A percentile compares a stretch with the other conserved stretches of the same genome.
Evolutionary conservation across 2,888 invertebrate genomes (phyloP).

Genomic region (Neoaliturus tenellus): DNA sequence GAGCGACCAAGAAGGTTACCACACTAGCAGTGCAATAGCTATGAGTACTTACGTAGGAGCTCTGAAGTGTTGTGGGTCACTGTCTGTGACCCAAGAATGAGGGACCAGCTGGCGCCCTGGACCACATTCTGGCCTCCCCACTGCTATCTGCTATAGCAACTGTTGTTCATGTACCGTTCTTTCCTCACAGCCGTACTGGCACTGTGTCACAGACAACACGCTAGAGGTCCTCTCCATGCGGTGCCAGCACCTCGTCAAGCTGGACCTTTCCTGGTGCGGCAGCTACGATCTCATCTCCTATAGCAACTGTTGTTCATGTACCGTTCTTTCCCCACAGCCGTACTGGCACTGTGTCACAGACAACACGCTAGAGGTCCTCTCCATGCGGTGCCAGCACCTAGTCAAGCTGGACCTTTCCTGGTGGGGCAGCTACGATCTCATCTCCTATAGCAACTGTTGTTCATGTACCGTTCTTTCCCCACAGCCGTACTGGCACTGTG

Average conservation of each 20-base stretch:
- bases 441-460: conserved; percentile 74
- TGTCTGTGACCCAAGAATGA: too few species aligned
- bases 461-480: too few species aligned
- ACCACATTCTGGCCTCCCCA: too few species aligned
- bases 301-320: conserved; percentile 73
- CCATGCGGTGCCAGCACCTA: conserved; percentile 79
- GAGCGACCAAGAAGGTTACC: too few species aligned
- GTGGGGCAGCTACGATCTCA: conserved; percentile 84
- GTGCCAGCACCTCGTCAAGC: conserved; percentile 82
- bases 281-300: conserved; percentile 76
- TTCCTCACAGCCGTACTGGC: conserved; percentile 86
- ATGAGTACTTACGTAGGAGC: too few species aligned
- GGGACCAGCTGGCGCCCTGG: too few species aligned
- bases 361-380: conserved; percentile 76
- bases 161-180: too few species aligned
- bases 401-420: conserved; percentile 91
- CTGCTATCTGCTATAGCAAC: too few species aligned
- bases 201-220: conserved; percentile 80
- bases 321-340: too few species aligned
- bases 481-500: conserved; percentile 85
- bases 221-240: conserved; percentile 76
- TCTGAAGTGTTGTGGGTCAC: too few species aligned
- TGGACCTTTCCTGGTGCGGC: conserved; percentile 96
- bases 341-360: conserved; percentile 86
- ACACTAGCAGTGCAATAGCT: too few species aligned